Base-by-base conservation (phyloP, 2,888 invertebrate species). In the Anarsia innoxiella region DNA sequence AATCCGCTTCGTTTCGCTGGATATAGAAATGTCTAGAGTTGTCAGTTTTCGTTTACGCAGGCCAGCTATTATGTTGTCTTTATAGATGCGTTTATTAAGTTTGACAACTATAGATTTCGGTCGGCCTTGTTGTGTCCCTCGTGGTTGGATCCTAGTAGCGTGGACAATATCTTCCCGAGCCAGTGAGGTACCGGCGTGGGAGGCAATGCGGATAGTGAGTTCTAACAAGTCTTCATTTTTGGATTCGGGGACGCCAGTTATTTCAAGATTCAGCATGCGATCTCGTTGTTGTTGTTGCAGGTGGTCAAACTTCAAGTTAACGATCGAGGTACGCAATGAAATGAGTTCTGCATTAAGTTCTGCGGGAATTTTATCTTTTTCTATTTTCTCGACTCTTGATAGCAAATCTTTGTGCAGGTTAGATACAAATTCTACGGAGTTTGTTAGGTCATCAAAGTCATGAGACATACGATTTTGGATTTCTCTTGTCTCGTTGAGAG, bases 61-160 rank as follows among this genome's bases (percentile, higher is more conserved):
- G 1, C 35, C 39, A 2, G 42, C 34, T 6, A 42, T 28, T 2
- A 42, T 37, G 2, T 25, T 23, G 10, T 43, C 43, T n/a, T 40
- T 33, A 9, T 11, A 12, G 3, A 19, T 12, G 1, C 34, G 10
- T 11, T 26, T 14, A n/a, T 33, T 42, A 2, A 42, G 10, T 15
- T 42, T 36, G 8, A 14, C 30, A 2, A 42, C 12, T 3, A 42
- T 39, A 14, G 23, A 23, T 34, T 15, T 39, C 2, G 39, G 42
- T 1, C 42, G 29, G 2, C 42, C 42, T 10, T 10, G 34, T 14
- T 15, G 25, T 15, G 30, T 33, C 2, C 16, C 9, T 12, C 30
- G 31, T 3, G 41, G 41, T n/a, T 31, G 31, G 4, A 41, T 27
- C 12, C 41, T 23, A 9, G 26, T 34, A 2, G 25, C 28, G 13